These are phyloP conservation scores for Cephus cinctus DNA, from an alignment of 1,140 invertebrate genomes.

Conservation along the genomic window DNA sequence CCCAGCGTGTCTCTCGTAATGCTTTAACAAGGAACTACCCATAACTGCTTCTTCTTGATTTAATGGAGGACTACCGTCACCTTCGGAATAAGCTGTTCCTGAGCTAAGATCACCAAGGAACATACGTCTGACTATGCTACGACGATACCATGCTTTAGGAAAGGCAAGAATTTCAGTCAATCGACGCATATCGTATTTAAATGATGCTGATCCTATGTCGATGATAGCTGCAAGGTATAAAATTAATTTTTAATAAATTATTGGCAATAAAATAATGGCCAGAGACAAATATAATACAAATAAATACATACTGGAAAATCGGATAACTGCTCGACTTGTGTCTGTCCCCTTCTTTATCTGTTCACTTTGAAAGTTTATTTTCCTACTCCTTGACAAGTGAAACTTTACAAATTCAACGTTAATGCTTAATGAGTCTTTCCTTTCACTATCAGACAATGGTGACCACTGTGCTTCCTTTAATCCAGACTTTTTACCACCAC, in stretches of 20 bases:
- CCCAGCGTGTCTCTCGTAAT: slow-evolving; percentile 40
- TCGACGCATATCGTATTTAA: slow-evolving; percentile 99
- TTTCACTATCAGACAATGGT: slow-evolving; percentile 81
- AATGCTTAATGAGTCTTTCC: slow-evolving; percentile 93
- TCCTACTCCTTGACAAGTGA: slow-evolving; percentile 85
- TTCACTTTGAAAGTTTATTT: slow-evolving; percentile 73
- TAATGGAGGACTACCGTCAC: slow-evolving; percentile 39
- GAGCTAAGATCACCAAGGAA: slow-evolving; percentile 88
- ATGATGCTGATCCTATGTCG: slow-evolving; percentile 96
- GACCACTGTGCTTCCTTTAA: slow-evolving; percentile 83
- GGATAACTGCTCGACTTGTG: slow-evolving; percentile 69
- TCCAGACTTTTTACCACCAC: slow-evolving; percentile 81
- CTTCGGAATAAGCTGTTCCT: slow-evolving; percentile 55
- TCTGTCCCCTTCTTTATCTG: slow-evolving; percentile 44
- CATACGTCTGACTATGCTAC: slow-evolving; percentile 87
- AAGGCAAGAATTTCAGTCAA: slow-evolving; percentile 96
- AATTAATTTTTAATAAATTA: slow-evolving; percentile 10
- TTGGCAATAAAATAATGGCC: slow-evolving; percentile 10
- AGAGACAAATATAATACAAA: slow-evolving; percentile 4
- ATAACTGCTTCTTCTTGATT: slow-evolving; percentile 49
- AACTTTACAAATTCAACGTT: slow-evolving; percentile 98
- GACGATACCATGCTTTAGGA: slow-evolving; percentile 96
- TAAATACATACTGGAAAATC: slow-evolving; percentile 82
- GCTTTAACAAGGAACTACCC: slow-evolving; percentile 45
- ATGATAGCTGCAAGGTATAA: slow-evolving; percentile 71